Percentiles rank a stretch among this genome's conserved stretches.
Evolutionary conservation across 2,888 invertebrate species (phyloP).

Genomic region (Agrilus biguttatus): DNA sequence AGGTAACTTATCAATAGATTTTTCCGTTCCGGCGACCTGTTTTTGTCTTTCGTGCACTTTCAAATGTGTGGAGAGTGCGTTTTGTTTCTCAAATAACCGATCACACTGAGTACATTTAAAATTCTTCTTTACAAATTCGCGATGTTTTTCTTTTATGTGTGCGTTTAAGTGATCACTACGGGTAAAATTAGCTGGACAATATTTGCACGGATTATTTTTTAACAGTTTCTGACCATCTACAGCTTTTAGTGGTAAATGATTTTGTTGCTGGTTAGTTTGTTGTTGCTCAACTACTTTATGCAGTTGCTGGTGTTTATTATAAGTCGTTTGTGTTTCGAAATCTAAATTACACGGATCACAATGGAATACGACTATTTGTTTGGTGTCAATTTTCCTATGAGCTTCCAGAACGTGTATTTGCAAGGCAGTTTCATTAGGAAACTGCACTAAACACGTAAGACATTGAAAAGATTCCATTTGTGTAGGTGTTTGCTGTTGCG

Average conservation of each 20-base stretch:
- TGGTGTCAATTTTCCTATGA: constrained; percentile 24
- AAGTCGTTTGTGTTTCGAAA: constrained; percentile 44
- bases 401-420: constrained; percentile 28
- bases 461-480: constrained; percentile 18
- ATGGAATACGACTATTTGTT: constrained; percentile 17
- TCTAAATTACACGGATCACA: constrained; percentile 47
- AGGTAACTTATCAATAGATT: constrained; percentile 16
- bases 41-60: constrained; percentile 43
- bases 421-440: constrained; percentile 25
- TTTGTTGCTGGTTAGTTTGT: constrained; percentile 22
- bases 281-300: constrained; percentile 32
- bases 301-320: constrained; percentile 39
- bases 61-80: constrained; percentile 46
- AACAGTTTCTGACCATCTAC: constrained; percentile 15
- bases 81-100: constrained; percentile 44
- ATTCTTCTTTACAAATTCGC: constrained; percentile 28
- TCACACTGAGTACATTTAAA: constrained; percentile 51
- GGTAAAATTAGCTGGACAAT: constrained; percentile 48
- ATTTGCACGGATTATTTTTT: constrained; percentile 35
- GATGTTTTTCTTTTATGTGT: constrained; percentile 47
- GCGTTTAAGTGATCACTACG: constrained; percentile 46
- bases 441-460: constrained; percentile 16
- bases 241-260: background rate
- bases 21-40: constrained; percentile 6
- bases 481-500: constrained; percentile 35